Base-by-base conservation (phyloP, 2,113 vertebrate species). In the Pleuronectes platessa region DNA sequence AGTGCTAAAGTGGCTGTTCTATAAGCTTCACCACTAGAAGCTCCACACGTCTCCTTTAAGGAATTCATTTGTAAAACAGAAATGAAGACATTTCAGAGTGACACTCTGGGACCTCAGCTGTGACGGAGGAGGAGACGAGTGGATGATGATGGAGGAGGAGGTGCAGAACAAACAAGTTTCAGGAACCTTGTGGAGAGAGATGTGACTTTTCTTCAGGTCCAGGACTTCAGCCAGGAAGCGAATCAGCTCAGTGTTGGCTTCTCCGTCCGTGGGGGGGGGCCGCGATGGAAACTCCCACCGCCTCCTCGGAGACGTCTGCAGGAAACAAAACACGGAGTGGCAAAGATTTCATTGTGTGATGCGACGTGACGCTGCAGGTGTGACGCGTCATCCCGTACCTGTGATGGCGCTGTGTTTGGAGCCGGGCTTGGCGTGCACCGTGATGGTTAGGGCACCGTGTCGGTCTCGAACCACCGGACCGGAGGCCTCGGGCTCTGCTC, bases 171-270 rank as follows among this genome's bases (percentile, higher is more conserved):
- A 3, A 23, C 4, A 27, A 31, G 12, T 24, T 67, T 74, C 2
- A 63, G 13, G 13, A 49, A 97, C 97, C 97, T 97, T 98, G 24
- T 97, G 95, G n/a, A 99, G 88, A 60, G 88, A 42, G 3, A 99
- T 76, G 0, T 96, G 95, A 53, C 95, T 97, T 83, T 94, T 98
- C 94, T 94, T 97, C 83, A 98, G 89, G 37, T 87, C 91, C 40
- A 99, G 92, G 53, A 97, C 96, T 90, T 95, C 94, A 55, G 96
- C 94, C 21, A 99, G 94, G 79, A 94, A 98, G 0, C 95, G 94
- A 49, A 98, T 88, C 10, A 98, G 95, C 82, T 98, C 97, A 0
- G 95, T 78, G 0, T 98, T 99, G 2, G 98, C 98, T 84, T 98
- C 97, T 37, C 97, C 97, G 61, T 98, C 97, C 0, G 95, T 93